phyloP scores from a whole-genome alignment of 2,888 invertebrate genomes.

The Epistrophella euchroma region DNA sequence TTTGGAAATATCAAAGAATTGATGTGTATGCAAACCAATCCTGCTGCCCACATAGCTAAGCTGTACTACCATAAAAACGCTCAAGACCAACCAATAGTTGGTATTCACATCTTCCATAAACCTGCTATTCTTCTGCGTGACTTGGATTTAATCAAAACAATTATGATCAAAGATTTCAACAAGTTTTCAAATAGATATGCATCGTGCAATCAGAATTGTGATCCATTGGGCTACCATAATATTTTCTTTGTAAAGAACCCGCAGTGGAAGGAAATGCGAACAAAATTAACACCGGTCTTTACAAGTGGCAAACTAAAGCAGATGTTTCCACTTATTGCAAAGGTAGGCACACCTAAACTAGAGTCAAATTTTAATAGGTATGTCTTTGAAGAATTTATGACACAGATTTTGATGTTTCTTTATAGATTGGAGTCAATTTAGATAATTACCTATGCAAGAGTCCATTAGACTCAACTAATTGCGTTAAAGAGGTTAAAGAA shows the following conservation, averaged over 20 bases:
- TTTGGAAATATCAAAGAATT: conserved; percentile 83
- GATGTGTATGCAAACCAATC: conserved; percentile 77
- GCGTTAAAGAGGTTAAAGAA: conserved; percentile 79
- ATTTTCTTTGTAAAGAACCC: conserved; percentile 84
- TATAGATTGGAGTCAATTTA: conserved; percentile 78
- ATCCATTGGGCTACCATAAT: conserved; percentile 82
- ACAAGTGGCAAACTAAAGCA: conserved; percentile 83
- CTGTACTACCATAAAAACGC: conserved; percentile 80
- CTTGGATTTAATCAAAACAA: conserved; percentile 83
- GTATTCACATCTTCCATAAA: conserved; percentile 83
- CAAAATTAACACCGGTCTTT: conserved; percentile 84
- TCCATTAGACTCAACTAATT: conserved; percentile 72
- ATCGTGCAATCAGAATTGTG: conserved; percentile 80
- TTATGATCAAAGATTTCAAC: conserved; percentile 84
- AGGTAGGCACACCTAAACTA: conserved; percentile 78
- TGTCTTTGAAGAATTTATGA: not conserved
- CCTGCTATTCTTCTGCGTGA: conserved; percentile 84
- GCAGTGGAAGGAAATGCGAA: conserved; percentile 83
- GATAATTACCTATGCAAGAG: conserved; percentile 76
- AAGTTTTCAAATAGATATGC: conserved; percentile 81
- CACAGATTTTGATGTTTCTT: not conserved
- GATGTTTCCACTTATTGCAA: conserved; percentile 81
- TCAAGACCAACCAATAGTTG: conserved; percentile 79
- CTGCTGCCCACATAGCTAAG: not conserved
- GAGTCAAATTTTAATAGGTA: too few relatives aligned